Evolutionary conservation across 2,113 vertebrate species (phyloP).

Genomic region (Triplophysa tibetana): DNA sequence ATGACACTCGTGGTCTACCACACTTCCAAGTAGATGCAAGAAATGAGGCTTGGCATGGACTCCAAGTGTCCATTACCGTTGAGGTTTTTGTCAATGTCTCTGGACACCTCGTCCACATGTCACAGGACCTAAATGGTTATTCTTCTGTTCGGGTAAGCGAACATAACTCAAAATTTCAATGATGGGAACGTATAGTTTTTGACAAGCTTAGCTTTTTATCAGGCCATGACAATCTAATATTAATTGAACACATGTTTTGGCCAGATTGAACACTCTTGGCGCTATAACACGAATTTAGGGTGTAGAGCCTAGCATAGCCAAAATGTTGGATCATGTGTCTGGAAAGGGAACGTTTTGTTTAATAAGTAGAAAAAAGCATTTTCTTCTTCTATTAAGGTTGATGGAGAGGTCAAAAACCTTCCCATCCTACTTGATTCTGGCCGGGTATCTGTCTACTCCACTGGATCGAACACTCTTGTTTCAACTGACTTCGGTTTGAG

Average conservation of each 20-base stretch:
- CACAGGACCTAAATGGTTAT: not conserved
- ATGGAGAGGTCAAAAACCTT: conserved; percentile 57
- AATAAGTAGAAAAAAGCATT: not conserved
- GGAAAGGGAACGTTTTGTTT: too few relatives aligned
- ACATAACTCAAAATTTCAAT: too few relatives aligned
- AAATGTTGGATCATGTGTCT: not conserved
- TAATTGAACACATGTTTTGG: too few relatives aligned
- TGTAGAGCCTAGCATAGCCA: not conserved
- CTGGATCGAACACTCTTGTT: conserved; percentile 51
- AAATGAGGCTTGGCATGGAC: conserved; percentile 55
- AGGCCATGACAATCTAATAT: too few relatives aligned
- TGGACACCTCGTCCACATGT: conserved; percentile 58
- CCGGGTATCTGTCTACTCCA: conserved; percentile 52
- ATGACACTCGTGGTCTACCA: not conserved
- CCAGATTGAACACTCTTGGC: too few relatives aligned
- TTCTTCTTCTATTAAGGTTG: conserved; percentile 52
- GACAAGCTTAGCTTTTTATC: too few relatives aligned
- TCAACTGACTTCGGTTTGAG: conserved; percentile 59
- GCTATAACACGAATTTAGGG: too few relatives aligned
- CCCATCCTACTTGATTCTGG: conserved; percentile 58
- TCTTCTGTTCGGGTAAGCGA: conserved; percentile 56
- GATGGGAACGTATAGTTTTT: too few relatives aligned
- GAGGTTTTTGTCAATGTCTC: conserved; percentile 63
- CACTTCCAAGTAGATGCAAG: conserved; percentile 66
- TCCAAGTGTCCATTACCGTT: conserved; percentile 53